Conservation (phyloP, 2,113 vertebrate genomes). For the Dicentrarchus labrax region DNA sequence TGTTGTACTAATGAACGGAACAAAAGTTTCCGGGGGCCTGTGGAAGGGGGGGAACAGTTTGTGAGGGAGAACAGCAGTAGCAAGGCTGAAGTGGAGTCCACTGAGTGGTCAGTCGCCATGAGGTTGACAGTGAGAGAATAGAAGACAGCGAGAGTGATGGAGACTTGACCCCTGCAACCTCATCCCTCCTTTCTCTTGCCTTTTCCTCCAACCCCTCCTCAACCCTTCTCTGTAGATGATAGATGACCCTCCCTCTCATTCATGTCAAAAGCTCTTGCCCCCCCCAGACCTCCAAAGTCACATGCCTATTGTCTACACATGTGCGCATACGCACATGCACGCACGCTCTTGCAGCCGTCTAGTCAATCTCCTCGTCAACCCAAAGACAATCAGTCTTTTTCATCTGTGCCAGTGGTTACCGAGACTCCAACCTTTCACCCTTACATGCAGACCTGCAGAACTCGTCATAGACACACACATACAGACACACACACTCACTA, state of each 20-base stretch:
- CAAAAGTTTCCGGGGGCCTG: conserved; percentile 74
- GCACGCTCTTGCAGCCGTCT: conserved; percentile 15
- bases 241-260: conserved; percentile 71
- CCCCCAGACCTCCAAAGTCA: conserved; percentile 55
- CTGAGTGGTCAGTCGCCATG: conserved; percentile 59
- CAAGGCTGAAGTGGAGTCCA: conserved; percentile 48
- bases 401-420: conserved; percentile 38
- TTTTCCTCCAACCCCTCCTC: conserved; percentile 58
- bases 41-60: conserved; percentile 13
- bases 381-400: conserved; percentile 62
- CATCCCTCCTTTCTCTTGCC: conserved; percentile 55
- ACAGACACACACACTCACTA: conserved; percentile 42
- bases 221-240: conserved; percentile 67
- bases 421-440: conserved; percentile 37
- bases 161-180: conserved; percentile 69
- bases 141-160: conserved; percentile 62
- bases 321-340: conserved; percentile 16
- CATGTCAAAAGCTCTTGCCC: conserved; percentile 61
- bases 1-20: conserved; percentile 79
- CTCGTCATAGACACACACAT: conserved; percentile 46
- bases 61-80: conserved; percentile 40
- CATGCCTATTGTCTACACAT: conserved; percentile 50
- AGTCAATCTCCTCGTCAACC: conserved; percentile 31
- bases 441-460: conserved; percentile 46
- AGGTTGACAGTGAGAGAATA: conserved; percentile 64